A percentile compares a stretch with the other conserved stretches of the same genome.
These are phyloP conservation scores for Passer domesticus DNA, from an alignment of 2,113 vertebrate genomes.

Conservation along the genomic window DNA sequence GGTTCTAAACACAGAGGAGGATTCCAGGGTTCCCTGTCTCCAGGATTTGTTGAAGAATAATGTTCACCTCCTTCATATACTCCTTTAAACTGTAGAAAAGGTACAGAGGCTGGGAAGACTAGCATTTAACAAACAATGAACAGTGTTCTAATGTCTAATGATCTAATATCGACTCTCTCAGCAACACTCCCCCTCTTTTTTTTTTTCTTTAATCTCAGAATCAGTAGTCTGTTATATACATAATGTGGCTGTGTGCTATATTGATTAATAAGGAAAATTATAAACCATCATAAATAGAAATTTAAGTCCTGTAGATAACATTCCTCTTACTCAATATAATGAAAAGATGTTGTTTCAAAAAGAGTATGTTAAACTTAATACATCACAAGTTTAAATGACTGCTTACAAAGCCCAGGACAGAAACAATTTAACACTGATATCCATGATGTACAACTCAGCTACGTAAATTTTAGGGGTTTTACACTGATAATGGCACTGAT, in stretches of 20 bases:
- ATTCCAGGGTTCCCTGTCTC: neutral
- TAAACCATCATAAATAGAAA: neutral
- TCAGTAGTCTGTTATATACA: neutral
- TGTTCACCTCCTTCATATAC: neutral
- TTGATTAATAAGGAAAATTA: neutral
- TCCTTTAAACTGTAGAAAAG: neutral
- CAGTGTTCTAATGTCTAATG: neutral
- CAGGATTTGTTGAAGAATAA: neutral
- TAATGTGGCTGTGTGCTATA: neutral
- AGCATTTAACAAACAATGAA: neutral
- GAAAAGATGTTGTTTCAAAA: neutral
- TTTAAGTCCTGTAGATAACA: neutral
- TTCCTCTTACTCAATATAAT: neutral
- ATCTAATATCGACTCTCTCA: neutral
- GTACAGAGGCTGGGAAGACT: neutral
- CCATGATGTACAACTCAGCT: neutral
- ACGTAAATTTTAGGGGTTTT: constrained; percentile 16
- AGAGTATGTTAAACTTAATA: neutral
- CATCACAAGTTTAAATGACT: neutral
- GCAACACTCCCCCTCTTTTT: rapidly evolving
- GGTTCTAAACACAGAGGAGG: neutral
- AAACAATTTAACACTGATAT: neutral
- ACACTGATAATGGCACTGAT: neutral
- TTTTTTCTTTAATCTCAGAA: neutral
- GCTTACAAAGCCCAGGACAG: neutral